Base-by-base conservation (phyloP, 2,113 vertebrate genomes). In the Buteo buteo region DNA sequence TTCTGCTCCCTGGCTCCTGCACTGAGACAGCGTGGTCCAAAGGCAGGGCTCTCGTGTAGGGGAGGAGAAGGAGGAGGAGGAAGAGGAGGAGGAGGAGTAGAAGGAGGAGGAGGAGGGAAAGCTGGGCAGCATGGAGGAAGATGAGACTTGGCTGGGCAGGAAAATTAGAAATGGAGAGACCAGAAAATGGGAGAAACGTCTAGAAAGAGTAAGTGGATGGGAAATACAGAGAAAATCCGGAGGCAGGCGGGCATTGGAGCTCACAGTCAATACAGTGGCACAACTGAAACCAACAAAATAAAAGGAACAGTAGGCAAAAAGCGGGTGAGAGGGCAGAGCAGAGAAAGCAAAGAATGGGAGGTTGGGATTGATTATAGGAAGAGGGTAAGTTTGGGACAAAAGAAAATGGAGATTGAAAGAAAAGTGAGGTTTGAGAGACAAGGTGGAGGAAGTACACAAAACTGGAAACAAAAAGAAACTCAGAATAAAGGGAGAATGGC, bases 1-100 rank as follows among this genome's bases (percentile, higher is more conserved):
- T 13, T 79, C 13, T 74, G 31, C 45, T 87, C 45, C 34, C 3
- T 1, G 20, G 34, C 34, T 67, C 6, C 12, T 44, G 49, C 1
- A 3, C 19, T 12, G 14, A 21, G n/a, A 18, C 28, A 34, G 8
- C 0, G 0, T 54, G 14, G 6, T 49, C 59, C 1, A 1, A 78
- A 49, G 5, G 32, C 26, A 61, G 47, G 11, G 3, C n/a, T 82
- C 29, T 50, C 6, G 17, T 55, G 5, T 2, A 17, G 11, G 13
- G 24, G 31, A 42, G 38, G 13, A 57, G 12, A 20, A 47, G 29
- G 24, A 47, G 29, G 26, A 50, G 49, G 49, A 25, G 24, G 26
- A 42, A 28, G 11, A 57, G 10, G 22, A 47, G 25, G 20, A 47
- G 25, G 12, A 50, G 24, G 24, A 50, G 49, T 1, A 52, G 19